Evolutionary conservation across 2,797 vertebrate genomes (phyloP).

Genomic region (Buphagus erythrorhynchus): DNA sequence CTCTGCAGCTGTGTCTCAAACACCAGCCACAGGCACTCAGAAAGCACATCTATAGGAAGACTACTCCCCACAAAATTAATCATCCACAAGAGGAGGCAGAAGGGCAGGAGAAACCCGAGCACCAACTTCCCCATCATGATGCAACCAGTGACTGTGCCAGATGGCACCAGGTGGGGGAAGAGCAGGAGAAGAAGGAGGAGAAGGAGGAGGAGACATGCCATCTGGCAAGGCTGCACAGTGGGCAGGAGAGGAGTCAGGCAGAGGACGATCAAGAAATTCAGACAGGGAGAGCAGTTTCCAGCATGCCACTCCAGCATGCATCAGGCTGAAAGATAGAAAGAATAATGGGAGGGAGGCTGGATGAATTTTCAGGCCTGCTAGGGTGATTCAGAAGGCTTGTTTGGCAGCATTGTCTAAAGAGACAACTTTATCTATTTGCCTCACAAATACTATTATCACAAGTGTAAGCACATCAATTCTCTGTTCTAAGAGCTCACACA

Average conservation of each 20-base stretch:
- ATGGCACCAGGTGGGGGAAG: not conserved
- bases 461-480: not conserved
- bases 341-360: not conserved
- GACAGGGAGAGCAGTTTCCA: not conserved
- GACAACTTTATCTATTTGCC: conserved; percentile 36
- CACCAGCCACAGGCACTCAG: not conserved
- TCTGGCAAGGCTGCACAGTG: not conserved
- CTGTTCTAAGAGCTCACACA: not conserved
- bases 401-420: conserved; percentile 20
- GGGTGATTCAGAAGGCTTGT: not conserved
- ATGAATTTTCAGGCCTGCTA: not conserved
- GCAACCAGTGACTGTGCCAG: not conserved
- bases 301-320: not conserved
- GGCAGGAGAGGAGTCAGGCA: not conserved
- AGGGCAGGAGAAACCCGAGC: not conserved
- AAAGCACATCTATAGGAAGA: not conserved
- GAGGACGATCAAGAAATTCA: not conserved
- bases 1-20: not conserved
- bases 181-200: not conserved
- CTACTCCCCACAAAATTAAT: not conserved
- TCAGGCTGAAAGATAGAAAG: not conserved
- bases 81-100: not conserved
- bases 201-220: not conserved
- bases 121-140: not conserved
- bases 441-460: not conserved